Evolutionary conservation across 2,888 invertebrate species (phyloP).

Genomic region (Eupithecia vulgata): DNA sequence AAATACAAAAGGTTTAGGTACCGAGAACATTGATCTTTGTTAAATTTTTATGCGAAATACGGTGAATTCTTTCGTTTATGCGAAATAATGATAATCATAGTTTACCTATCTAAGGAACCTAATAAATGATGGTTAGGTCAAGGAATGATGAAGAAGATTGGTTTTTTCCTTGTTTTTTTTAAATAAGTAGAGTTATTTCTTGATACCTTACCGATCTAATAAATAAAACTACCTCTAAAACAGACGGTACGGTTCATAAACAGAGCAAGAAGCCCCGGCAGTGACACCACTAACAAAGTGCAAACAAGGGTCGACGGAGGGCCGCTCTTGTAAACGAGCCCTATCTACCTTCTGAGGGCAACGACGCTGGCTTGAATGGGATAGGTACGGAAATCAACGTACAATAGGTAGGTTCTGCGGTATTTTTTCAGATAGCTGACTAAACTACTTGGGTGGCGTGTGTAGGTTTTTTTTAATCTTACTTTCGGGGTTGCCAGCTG

Average conservation of each 20-base stretch:
- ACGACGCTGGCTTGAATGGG: constrained; percentile 31
- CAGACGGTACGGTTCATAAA: constrained; percentile 16
- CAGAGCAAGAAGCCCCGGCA: constrained; percentile 22
- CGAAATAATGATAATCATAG: too few relatives aligned
- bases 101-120: too few relatives aligned
- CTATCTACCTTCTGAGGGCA: constrained; percentile 29
- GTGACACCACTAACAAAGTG: constrained; percentile 41
- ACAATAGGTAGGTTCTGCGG: not conserved
- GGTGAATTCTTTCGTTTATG: not conserved
- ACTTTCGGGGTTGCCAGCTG: not conserved
- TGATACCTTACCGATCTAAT: not conserved
- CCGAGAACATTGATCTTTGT: too few relatives aligned
- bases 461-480: not conserved
- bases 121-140: not conserved
- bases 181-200: too few relatives aligned
- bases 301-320: constrained; percentile 42
- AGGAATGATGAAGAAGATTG: not conserved
- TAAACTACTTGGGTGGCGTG: not conserved
- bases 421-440: not conserved
- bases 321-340: constrained; percentile 30
- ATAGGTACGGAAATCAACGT: constrained; percentile 21
- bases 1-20: too few relatives aligned
- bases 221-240: not conserved
- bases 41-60: too few relatives aligned
- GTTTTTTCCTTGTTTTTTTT: too few relatives aligned